Percentiles rank a stretch among this genome's conserved stretches.
Evolutionary conservation across 1,140 invertebrate species (phyloP).

Genomic region (Drosophila nikananu): DNA sequence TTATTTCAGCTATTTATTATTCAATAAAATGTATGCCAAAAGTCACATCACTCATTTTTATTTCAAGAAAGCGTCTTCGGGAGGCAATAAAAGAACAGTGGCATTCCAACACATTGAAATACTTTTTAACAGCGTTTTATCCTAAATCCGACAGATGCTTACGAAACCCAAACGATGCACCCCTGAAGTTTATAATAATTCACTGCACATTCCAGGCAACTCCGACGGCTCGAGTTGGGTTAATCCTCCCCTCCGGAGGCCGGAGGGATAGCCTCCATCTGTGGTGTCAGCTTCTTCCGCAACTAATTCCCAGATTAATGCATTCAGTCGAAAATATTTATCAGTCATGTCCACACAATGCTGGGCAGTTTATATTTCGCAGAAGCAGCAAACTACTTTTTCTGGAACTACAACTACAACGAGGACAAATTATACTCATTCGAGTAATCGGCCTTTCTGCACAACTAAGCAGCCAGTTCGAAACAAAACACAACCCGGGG

Average conservation of each 20-base stretch:
- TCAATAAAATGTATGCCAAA: background rate
- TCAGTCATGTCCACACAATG: conserved; percentile 38
- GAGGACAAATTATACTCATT: conserved; percentile 40
- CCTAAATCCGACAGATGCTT: conserved; percentile 3
- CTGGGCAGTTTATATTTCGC: conserved; percentile 53
- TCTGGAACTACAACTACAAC: conserved; percentile 20
- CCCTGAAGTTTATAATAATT: conserved; percentile 2
- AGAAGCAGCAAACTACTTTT: conserved; percentile 43
- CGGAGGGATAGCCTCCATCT: background rate
- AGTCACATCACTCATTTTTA: background rate
- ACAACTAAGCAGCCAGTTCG: conserved; percentile 67
- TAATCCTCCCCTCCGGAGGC: conserved; percentile 12
- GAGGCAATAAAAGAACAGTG: background rate
- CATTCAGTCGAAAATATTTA: conserved; percentile 65
- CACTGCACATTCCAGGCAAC: background rate
- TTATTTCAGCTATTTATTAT: background rate
- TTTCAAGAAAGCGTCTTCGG: background rate
- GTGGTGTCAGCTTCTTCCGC: conserved; percentile 22
- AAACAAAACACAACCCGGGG: conserved; percentile 32
- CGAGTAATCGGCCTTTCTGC: conserved; percentile 72
- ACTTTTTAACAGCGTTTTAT: background rate
- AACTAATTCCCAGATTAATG: conserved; percentile 50
- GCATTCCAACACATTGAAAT: background rate
- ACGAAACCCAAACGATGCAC: background rate
- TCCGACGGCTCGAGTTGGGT: background rate